A percentile compares a stretch with the other conserved stretches of the same genome.
phyloP scores from a whole-genome alignment of 2,113 vertebrate genomes.

The Petroica traversi region DNA sequence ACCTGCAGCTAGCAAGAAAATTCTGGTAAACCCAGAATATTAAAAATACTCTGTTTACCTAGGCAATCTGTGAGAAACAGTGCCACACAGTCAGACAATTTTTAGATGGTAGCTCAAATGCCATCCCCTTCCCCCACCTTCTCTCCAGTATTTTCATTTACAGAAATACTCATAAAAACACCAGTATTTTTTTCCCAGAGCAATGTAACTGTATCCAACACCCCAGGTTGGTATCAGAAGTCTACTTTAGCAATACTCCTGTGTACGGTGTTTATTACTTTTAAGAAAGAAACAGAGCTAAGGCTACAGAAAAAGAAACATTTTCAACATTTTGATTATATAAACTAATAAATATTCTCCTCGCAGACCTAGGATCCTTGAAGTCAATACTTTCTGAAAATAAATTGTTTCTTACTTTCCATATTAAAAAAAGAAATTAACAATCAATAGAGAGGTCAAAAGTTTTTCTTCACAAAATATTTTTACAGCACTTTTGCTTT shows the following conservation, averaged over 20 bases:
- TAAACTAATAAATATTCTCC: conserved; percentile 46
- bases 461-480: not conserved
- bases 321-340: conserved; percentile 31
- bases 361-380: not conserved
- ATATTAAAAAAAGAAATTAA: not conserved
- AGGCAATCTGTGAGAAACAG: not conserved
- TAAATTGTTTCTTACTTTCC: conserved; percentile 24
- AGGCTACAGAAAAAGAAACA: conserved; percentile 1
- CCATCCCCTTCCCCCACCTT: not conserved
- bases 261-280: conserved; percentile 44
- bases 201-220: conserved; percentile 32
- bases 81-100: not conserved
- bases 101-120: not conserved
- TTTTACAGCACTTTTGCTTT: not conserved
- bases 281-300: conserved; percentile 12
- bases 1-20: not conserved
- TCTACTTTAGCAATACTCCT: conserved; percentile 30
- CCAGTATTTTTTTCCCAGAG: not conserved
- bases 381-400: conserved; percentile 38
- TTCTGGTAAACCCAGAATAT: not conserved
- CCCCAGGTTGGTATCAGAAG: not conserved
- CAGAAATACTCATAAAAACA: conserved; percentile 41
- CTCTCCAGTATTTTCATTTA: not conserved
- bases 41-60: not conserved
- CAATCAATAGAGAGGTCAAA: not conserved